Percentiles rank a stretch among this genome's conserved stretches.
Conservation (phyloP, 2,113 vertebrate species). For the Girardinichthys multiradiatus region DNA sequence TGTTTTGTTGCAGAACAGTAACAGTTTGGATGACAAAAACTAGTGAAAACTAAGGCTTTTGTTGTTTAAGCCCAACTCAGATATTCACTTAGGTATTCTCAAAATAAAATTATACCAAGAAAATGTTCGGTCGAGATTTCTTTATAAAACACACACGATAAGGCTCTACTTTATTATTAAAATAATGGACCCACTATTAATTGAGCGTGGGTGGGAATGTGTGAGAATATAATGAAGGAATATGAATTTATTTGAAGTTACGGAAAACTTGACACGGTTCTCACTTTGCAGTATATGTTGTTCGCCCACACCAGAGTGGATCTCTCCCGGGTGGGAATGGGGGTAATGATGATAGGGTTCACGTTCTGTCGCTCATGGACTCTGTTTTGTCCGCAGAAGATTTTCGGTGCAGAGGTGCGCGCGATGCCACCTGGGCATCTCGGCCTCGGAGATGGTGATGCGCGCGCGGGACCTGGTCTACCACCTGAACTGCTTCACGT, state of each 20-base stretch:
- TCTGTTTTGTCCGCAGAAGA: slow-evolving; percentile 86
- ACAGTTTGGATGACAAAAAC: not conserved
- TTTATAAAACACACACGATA: not conserved
- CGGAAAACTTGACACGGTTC: not conserved
- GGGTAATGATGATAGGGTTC: no score
- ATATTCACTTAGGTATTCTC: not conserved
- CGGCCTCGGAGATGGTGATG: slow-evolving; percentile 99
- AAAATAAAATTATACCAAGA: not conserved
- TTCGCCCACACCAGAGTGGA: no score
- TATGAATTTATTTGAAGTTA: not conserved
- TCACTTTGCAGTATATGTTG: not conserved
- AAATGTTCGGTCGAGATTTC: not conserved
- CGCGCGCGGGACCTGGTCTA: slow-evolving; percentile 97
- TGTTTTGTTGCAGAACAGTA: no score
- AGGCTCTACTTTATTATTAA: not conserved
- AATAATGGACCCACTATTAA: not conserved
- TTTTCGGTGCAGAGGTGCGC: slow-evolving; percentile 99
- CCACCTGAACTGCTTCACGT: slow-evolving; percentile 99
- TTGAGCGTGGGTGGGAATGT: not conserved
- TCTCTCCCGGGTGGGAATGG: not conserved
- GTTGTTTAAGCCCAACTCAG: not conserved
- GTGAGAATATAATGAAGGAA: not conserved
- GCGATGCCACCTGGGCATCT: slow-evolving; percentile 97
- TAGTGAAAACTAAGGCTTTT: not conserved
- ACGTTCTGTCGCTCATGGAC: not conserved